Evolutionary conservation across 2,888 invertebrate genomes (phyloP).

Genomic region (Euplagia quadripunctaria): DNA sequence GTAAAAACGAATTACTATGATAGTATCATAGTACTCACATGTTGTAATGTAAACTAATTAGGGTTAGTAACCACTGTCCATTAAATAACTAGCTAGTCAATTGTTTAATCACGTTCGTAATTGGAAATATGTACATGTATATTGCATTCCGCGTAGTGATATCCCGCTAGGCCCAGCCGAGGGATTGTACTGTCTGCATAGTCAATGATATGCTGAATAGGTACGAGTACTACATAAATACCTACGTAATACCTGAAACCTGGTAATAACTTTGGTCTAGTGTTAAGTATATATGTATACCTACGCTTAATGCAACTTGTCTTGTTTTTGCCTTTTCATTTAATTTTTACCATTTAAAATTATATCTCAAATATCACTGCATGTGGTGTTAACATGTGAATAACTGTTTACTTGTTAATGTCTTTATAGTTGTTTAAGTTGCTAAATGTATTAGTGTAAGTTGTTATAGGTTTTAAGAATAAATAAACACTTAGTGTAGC

Average conservation of each 20-base stretch:
- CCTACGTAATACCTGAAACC: constrained; percentile 24
- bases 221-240: constrained; percentile 20
- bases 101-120: constrained; percentile 44
- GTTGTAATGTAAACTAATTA: constrained; percentile 28
- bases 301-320: no score
- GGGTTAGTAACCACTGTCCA: constrained; percentile 30
- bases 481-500: no score
- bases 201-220: constrained; percentile 20
- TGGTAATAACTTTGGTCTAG: neutral
- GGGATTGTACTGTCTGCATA: constrained; percentile 37
- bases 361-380: no score
- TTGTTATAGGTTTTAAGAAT: no score
- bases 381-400: no score
- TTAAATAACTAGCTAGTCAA: constrained; percentile 33
- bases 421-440: no score
- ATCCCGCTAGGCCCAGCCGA: constrained; percentile 20
- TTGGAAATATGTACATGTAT: constrained; percentile 34
- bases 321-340: no score
- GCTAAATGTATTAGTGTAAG: no score
- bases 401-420: no score
- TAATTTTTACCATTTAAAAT: no score
- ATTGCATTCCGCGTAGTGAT: constrained; percentile 46
- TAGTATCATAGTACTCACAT: neutral
- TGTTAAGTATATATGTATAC: neutral
- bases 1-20: neutral